phyloP scores from a whole-genome alignment of 1,140 invertebrate species.

The Pogonomyrmex californicus region DNA sequence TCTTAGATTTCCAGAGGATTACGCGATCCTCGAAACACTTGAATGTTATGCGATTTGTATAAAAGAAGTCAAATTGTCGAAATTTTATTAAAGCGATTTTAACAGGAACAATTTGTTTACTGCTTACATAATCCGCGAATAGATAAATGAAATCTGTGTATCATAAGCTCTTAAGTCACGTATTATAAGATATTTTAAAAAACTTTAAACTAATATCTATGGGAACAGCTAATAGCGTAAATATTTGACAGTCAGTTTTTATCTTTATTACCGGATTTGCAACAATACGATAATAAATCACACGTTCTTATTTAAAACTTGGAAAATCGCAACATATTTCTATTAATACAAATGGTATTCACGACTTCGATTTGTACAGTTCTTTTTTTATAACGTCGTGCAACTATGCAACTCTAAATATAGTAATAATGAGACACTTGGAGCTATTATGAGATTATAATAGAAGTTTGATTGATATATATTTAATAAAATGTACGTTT shows the following conservation, averaged over 20 bases:
- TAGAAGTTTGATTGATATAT: not conserved
- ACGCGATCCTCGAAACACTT: not conserved
- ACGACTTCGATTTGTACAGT: constrained; percentile 19
- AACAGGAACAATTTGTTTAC: constrained; percentile 75
- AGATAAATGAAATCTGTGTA: not conserved
- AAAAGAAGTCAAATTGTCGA: constrained; percentile 14
- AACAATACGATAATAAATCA: not conserved
- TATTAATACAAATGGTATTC: constrained; percentile 11
- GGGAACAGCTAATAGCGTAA: no score
- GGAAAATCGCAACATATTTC: constrained; percentile 5
- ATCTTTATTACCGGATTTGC: not conserved
- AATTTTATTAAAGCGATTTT: constrained; percentile 78
- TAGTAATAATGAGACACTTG: not conserved
- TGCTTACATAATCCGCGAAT: not conserved
- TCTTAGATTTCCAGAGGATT: not conserved
- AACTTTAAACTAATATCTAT: not conserved
- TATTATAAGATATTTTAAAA: not conserved
- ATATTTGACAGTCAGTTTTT: no score
- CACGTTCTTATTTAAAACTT: not conserved
- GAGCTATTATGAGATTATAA: not conserved
- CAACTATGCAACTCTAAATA: no score
- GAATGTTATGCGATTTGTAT: not conserved
- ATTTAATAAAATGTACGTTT: not conserved
- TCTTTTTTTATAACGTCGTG: not conserved
- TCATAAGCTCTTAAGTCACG: not conserved